A percentile compares a stretch with the other conserved stretches of the same genome.
Evolutionary conservation across 2,113 vertebrate species (phyloP).

Genomic region (Lutjanus erythropterus): DNA sequence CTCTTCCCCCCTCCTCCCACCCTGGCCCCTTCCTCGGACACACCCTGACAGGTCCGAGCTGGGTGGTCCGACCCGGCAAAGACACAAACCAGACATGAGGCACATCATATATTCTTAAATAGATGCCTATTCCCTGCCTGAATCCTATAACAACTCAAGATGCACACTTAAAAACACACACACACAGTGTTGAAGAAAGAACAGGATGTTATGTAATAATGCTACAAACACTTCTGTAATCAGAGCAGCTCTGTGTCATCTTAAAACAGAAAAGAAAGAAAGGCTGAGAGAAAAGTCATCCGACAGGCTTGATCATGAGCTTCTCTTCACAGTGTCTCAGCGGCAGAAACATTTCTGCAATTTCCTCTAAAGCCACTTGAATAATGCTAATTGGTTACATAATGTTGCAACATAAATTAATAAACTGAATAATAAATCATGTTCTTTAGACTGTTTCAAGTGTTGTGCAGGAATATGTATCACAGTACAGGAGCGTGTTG

Average conservation of each 20-base stretch:
- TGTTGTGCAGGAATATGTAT: background rate
- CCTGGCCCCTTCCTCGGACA: conserved; percentile 27
- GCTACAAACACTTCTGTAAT: background rate
- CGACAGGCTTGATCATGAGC: background rate
- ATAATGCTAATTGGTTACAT: background rate
- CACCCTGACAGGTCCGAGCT: conserved; percentile 57
- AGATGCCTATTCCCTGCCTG: background rate
- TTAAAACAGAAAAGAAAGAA: background rate
- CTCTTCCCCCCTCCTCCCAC: conserved; percentile 3
- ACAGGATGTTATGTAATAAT: conserved; percentile 31
- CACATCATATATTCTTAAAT: background rate
- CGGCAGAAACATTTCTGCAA: background rate
- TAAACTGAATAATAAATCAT: background rate
- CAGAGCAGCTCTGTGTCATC: background rate
- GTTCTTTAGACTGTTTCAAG: background rate
- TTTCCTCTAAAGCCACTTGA: background rate
- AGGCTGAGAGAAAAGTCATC: background rate
- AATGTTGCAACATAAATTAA: background rate
- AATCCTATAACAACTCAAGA: background rate
- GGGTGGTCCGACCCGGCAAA: conserved; percentile 51
- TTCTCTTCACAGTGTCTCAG: background rate
- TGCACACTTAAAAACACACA: background rate
- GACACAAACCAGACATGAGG: conserved; percentile 11
- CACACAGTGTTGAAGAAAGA: background rate
- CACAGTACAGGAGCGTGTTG: background rate